Base-by-base conservation (phyloP, 2,797 vertebrate species). In the Eleutherodactylus coqui region DNA sequence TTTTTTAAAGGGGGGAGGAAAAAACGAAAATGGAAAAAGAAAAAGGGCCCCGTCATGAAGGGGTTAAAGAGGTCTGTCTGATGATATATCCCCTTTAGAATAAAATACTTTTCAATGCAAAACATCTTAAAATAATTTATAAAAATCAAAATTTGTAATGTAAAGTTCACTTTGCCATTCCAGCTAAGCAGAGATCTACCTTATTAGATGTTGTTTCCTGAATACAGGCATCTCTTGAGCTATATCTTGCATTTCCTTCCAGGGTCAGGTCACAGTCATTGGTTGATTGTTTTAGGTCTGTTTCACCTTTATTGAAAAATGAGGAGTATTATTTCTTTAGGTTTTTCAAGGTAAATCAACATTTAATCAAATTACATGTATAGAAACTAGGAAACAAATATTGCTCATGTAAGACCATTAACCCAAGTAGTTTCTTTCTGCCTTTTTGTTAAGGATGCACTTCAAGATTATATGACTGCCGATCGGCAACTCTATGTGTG, bases 181-280 rank as follows among this genome's bases (percentile, higher is more conserved):
- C 17, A 21, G 34, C 64, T 21, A 36, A 9, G 19, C 64, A 43
- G 47, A 64, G 19, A 34, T n/a, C 5, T 79, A 87, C 86, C 82
- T 87, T 79, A 34, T 53, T 73, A 67, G 43, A 53, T 29, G 34
- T 14, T 47, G 47, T 60, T 24, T 75, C 41, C 38, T 87, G 67
- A 19, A 41, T 79, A 17, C 21, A 58, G 8, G 38, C 14, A 55
- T 84, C 43, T 36, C 83, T 69, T 29, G 27, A 29, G 16, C 16
- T 73, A 7, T 8, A 51, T 7, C 84, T 75, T 5, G 29, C 36
- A 58, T 55, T 69, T 41, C 43, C 64, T 8, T 76, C 5, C 14
- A 79, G 14, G 8, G 49, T 69, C 11, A 55, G 17, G 75, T 51
- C 72, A 76, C 27, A 29, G 13, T 81, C 47, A 34, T 19, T 53